Percentiles rank a stretch among this genome's conserved stretches.
Evolutionary conservation across 2,888 invertebrate species (phyloP).

Genomic region (Macaria liturata): DNA sequence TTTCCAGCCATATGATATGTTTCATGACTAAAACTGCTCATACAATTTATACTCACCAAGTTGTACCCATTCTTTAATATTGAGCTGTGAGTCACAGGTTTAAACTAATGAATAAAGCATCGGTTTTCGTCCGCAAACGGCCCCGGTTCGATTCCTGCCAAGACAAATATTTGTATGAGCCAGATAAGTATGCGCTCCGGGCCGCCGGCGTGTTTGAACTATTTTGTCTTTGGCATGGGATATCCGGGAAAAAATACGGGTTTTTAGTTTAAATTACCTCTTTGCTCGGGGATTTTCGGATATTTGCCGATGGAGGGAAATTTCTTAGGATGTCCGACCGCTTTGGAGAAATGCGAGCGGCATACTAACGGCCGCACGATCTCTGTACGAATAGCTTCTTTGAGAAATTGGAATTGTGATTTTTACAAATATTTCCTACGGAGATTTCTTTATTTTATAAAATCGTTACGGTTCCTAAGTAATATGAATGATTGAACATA

Average conservation of each 20-base stretch:
- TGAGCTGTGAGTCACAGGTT: not conserved
- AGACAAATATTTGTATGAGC: slow-evolving; percentile 34
- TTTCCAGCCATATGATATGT: no score
- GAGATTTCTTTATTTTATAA: no score
- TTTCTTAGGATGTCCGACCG: slow-evolving; percentile 6
- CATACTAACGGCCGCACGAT: not conserved
- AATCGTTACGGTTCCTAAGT: no score
- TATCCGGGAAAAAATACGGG: slow-evolving; percentile 24
- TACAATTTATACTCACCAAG: no score
- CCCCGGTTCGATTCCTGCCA: slow-evolving; percentile 35
- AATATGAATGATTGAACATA: no score
- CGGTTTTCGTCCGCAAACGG: slow-evolving; percentile 28
- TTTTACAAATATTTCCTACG: no score
- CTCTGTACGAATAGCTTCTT: no score
- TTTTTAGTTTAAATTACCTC: slow-evolving; percentile 12
- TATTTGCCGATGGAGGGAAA: slow-evolving; percentile 7
- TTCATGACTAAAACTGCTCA: no score
- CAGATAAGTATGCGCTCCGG: slow-evolving; percentile 28
- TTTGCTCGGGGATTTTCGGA: slow-evolving; percentile 11
- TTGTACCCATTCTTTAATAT: not conserved
- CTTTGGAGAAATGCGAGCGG: slow-evolving; percentile 1
- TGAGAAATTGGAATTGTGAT: no score
- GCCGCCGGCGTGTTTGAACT: slow-evolving; percentile 27
- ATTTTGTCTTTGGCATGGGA: slow-evolving; percentile 32
- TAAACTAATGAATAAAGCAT: slow-evolving; percentile 34